phyloP scores from a whole-genome alignment of 1,140 invertebrate species.

The Hycleus phaleratus region DNA sequence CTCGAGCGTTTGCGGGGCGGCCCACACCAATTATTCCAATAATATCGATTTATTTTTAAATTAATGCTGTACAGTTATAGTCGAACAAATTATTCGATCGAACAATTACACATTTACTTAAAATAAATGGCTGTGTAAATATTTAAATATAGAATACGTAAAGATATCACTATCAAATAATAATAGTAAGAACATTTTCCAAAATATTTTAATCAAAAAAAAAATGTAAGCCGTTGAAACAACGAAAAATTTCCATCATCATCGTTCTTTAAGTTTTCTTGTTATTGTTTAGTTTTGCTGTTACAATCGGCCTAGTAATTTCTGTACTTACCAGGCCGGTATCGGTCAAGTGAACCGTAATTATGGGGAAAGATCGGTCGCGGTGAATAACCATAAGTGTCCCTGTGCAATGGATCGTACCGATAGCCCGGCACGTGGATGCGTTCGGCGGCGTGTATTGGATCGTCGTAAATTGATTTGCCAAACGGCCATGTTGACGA shows the following conservation, averaged over 20 bases:
- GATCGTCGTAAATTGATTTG: conserved; percentile 81
- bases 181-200: too few relatives aligned
- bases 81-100: too few relatives aligned
- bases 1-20: conserved; percentile 31
- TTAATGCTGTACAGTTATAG: conserved; percentile 17
- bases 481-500: conserved; percentile 58
- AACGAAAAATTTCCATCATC: too few relatives aligned
- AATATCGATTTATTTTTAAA: conserved; percentile 8
- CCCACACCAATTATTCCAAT: conserved; percentile 8
- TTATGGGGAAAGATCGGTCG: conserved; percentile 78
- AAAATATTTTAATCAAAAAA: too few relatives aligned
- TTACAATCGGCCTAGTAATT: conserved; percentile 15
- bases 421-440: conserved; percentile 79
- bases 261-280: too few relatives aligned
- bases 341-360: conserved; percentile 67
- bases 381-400: conserved; percentile 80
- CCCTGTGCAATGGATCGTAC: conserved; percentile 78
- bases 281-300: too few relatives aligned
- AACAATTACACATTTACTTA: too few relatives aligned
- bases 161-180: too few relatives aligned
- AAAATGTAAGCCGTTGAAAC: too few relatives aligned
- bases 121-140: too few relatives aligned
- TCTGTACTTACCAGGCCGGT: conserved; percentile 74
- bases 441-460: conserved; percentile 66
- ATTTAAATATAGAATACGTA: too few relatives aligned